Conservation (phyloP, 2,888 invertebrate species). For the Pristionchus entomophagus region DNA sequence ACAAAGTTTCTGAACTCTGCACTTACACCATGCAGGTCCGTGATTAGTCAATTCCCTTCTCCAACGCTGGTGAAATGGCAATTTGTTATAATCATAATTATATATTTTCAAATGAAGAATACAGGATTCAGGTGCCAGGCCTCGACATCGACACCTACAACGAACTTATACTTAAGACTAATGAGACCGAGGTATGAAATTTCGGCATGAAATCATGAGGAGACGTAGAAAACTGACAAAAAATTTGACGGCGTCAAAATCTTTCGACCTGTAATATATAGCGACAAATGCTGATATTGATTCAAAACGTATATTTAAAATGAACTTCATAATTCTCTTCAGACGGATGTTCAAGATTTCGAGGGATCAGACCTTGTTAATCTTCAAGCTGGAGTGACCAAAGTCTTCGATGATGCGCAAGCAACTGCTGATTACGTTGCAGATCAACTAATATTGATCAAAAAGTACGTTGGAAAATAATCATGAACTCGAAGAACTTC, state of each 20-base stretch:
- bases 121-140: slow-evolving; percentile 6
- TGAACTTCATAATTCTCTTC: not conserved
- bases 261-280: too few relatives aligned
- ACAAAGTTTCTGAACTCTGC: not conserved
- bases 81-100: too few relatives aligned
- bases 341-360: not conserved
- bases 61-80: not conserved
- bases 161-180: not conserved
- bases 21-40: not conserved
- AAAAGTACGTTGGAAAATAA: not conserved
- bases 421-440: not conserved
- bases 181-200: not conserved
- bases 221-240: too few relatives aligned
- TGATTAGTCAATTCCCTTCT: too few relatives aligned
- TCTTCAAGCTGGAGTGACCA: not conserved
- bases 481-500: too few relatives aligned
- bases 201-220: not conserved
- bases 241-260: too few relatives aligned
- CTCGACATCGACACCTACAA: slow-evolving; percentile 22
- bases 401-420: not conserved
- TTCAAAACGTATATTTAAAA: not conserved
- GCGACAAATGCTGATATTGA: too few relatives aligned
- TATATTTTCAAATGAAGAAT: not conserved
- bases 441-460: not conserved
- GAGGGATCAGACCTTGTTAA: slow-evolving; percentile 4